Conservation (phyloP, 2,113 vertebrate species). For the Bathybates hornii region DNA sequence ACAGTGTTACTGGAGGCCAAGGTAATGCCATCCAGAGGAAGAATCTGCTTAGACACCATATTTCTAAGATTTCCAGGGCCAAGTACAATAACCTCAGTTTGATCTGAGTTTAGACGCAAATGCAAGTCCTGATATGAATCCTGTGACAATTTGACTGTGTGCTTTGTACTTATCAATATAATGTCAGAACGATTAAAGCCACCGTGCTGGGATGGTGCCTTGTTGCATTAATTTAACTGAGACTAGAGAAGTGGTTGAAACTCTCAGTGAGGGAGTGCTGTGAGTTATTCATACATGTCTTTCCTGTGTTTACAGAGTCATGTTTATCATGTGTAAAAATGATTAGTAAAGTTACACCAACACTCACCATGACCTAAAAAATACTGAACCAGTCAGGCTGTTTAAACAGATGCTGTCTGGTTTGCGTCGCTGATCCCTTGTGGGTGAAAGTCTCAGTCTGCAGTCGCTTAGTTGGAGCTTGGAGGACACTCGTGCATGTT, state of each 20-base stretch:
- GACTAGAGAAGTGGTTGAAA: neutral
- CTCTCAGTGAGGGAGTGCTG: neutral
- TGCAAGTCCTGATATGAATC: neutral
- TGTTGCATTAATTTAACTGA: neutral
- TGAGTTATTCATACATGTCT: neutral
- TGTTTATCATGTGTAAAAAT: fast-evolving
- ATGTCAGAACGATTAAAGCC: neutral
- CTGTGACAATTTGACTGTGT: neutral
- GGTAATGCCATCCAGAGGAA: neutral
- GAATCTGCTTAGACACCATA: fast-evolving
- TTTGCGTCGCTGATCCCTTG: neutral
- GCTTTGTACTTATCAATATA: neutral
- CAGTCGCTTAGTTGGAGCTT: neutral
- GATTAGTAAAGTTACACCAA: neutral
- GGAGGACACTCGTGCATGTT: fast-evolving
- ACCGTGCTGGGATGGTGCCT: neutral
- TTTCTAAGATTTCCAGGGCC: fast-evolving
- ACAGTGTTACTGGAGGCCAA: neutral
- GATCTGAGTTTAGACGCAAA: neutral
- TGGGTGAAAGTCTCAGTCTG: neutral
- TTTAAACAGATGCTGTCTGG: neutral
- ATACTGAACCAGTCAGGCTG: neutral
- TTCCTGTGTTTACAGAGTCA: neutral
- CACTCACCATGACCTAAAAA: neutral
- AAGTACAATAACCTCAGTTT: neutral